phyloP scores from a whole-genome alignment of 1,140 invertebrate species.

The Anagrus nilaparvatae region DNA sequence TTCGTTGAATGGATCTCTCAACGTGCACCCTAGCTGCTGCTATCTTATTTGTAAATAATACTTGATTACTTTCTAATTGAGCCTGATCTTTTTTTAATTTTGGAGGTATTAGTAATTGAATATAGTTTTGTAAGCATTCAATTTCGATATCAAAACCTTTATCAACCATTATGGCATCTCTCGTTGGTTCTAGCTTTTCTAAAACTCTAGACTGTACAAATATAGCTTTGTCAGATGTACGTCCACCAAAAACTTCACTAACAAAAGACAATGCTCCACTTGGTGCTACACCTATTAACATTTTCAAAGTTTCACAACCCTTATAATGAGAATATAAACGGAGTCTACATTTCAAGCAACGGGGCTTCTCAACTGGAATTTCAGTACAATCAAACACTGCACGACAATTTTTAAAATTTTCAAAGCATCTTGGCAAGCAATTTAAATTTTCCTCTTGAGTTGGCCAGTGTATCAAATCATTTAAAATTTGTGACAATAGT shows the following conservation, averaged over 20 bases:
- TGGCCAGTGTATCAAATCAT: conserved; percentile 5
- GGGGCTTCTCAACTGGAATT: conserved; percentile 6
- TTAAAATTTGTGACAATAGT: not conserved
- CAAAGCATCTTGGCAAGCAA: conserved; percentile 2
- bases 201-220: conserved; percentile 1
- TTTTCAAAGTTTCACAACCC: conserved; percentile 1
- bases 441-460: conserved; percentile 7
- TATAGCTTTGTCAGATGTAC: not conserved
- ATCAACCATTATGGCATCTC: conserved; percentile 8
- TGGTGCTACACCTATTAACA: conserved; percentile 6
- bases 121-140: conserved; percentile 7
- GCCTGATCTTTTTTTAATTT: conserved; percentile 2
- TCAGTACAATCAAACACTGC: conserved; percentile 5
- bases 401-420: conserved; percentile 6
- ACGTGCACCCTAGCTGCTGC: conserved; percentile 7
- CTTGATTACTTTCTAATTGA: not conserved
- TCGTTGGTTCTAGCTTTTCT: not conserved
- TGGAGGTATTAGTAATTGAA: conserved; percentile 7
- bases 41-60: conserved; percentile 7
- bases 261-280: conserved; percentile 8
- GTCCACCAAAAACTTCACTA: conserved; percentile 1
- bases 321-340: not conserved
- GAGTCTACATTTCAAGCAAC: conserved; percentile 1
- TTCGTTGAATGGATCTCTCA: conserved; percentile 3
- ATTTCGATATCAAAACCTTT: conserved; percentile 3